Evolutionary conservation across 2,113 vertebrate genomes (phyloP), one percentile per base, ranked within the genome.

Genomic region (Odontophorus gujanensis): DNA sequence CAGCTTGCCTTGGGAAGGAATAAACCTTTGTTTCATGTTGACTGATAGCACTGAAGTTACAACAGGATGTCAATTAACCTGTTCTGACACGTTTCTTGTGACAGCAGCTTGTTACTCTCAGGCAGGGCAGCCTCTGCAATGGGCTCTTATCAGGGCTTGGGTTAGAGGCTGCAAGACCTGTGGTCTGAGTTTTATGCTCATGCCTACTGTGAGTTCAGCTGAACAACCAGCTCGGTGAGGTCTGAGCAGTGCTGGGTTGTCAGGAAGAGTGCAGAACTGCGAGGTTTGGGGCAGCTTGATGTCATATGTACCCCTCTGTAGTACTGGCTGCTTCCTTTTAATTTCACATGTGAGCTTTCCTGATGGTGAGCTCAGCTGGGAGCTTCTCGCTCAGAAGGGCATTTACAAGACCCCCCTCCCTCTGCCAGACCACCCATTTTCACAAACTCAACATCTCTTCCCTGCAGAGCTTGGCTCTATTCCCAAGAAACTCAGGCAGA

Each of bases 21-120:
- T 36, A 87, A 90, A 66, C 40, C 30, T 81, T 82, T 81, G 25
- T 81, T 95, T 81, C 59, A 34, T 59, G 51, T 89, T 95, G 86
- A 77, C 51, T 87, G 53, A 59, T 18, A 43, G 55, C 0, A 0
- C 89, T 94, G 48, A 71, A 91, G 25, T 80, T 81, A n/a, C 63
- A 85, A 65, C 0, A 2, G 47, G 75, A 45, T 82, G 74, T 67
- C 28, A 18, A 4, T 81, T 65, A 95, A 91, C 75, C 68, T 87
- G 36, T 73, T 85, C 48, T 75, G 93, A 72, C 57, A 55, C 3
- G 0, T 84, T 72, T 58, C 36, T 50, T 30, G 66, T 79, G 80
- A 71, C 59, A 77, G 72, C 82, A 57, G 62, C 32, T 61, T 57
- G 71, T 67, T 34, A 42, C 12, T 5, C 42, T n/a, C 69, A 28